These are phyloP conservation scores for Acleris emargana DNA, from an alignment of 2,888 invertebrate species.

Conservation along the genomic window DNA sequence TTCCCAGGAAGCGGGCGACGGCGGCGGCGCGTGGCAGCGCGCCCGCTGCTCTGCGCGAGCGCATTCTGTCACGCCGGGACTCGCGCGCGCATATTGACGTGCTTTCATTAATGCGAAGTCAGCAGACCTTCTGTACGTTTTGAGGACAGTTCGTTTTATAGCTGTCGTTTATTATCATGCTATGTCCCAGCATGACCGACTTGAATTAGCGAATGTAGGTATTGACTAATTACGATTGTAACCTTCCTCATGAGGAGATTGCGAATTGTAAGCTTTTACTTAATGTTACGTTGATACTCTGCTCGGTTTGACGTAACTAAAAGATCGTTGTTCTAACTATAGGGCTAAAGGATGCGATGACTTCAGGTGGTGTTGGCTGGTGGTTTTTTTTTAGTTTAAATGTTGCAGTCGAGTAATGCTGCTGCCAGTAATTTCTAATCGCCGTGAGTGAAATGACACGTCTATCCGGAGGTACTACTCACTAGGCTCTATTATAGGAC, in stretches of 20 bases:
- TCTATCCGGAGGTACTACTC: no score
- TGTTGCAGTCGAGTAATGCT: no score
- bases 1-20: conserved; percentile 74
- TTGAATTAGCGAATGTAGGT: conserved; percentile 49
- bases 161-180: conserved; percentile 52
- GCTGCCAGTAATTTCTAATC: no score
- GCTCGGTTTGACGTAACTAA: background rate
- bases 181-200: conserved; percentile 53
- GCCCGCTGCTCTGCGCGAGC: conserved; percentile 53
- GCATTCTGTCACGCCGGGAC: conserved; percentile 78
- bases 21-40: conserved; percentile 45
- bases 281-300: background rate
- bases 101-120: conserved; percentile 74
- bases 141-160: conserved; percentile 61
- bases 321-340: no score
- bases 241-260: conserved; percentile 34
- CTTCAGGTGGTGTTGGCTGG: no score
- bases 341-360: no score
- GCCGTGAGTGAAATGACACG: no score
- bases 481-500: no score
- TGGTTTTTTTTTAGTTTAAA: no score
- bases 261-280: background rate
- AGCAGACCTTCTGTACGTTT: conserved; percentile 60
- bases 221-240: conserved; percentile 47
- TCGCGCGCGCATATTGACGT: conserved; percentile 76